Evolutionary conservation across 2,888 invertebrate species (phyloP).

Genomic region (Lasioglossum pauxillum): DNA sequence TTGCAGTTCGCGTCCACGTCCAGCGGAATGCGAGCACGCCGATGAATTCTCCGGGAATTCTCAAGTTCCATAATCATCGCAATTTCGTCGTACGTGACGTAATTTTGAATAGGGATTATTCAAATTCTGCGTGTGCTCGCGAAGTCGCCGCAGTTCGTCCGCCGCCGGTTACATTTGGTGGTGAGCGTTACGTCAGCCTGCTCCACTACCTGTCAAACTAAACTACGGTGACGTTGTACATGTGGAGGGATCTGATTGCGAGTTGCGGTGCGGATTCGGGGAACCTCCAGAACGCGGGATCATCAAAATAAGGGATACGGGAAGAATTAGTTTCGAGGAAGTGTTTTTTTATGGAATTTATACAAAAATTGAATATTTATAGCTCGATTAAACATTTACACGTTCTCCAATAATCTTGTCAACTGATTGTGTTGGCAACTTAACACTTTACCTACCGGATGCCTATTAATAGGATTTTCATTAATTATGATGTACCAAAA

Average conservation of each 20-base stretch:
- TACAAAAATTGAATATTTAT: too few species aligned
- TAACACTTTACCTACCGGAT: too few species aligned
- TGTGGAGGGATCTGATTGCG: slow-evolving; percentile 5
- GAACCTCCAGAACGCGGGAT: not conserved
- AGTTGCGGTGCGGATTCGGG: not conserved
- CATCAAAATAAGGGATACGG: not conserved
- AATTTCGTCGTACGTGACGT: slow-evolving; percentile 79
- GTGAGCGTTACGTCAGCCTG: slow-evolving; percentile 69
- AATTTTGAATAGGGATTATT: slow-evolving; percentile 80
- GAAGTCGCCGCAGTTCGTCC: slow-evolving; percentile 63
- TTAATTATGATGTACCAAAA: too few species aligned
- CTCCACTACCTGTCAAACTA: slow-evolving; percentile 75
- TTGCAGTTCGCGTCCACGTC: slow-evolving; percentile 30
- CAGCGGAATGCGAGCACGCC: slow-evolving; percentile 72
- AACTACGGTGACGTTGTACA: slow-evolving; percentile 59
- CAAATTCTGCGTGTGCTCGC: slow-evolving; percentile 72
- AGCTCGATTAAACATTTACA: too few species aligned
- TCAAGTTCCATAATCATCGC: slow-evolving; percentile 80
- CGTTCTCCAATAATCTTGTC: too few species aligned
- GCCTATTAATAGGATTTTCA: too few species aligned
- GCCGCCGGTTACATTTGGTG: slow-evolving; percentile 63
- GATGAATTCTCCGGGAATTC: slow-evolving; percentile 74
- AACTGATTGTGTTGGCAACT: too few species aligned
- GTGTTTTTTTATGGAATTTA: not conserved
- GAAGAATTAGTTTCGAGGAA: not conserved